Conservation (phyloP, 2,113 vertebrate genomes). For the Nothocercus nigrocapillus region DNA sequence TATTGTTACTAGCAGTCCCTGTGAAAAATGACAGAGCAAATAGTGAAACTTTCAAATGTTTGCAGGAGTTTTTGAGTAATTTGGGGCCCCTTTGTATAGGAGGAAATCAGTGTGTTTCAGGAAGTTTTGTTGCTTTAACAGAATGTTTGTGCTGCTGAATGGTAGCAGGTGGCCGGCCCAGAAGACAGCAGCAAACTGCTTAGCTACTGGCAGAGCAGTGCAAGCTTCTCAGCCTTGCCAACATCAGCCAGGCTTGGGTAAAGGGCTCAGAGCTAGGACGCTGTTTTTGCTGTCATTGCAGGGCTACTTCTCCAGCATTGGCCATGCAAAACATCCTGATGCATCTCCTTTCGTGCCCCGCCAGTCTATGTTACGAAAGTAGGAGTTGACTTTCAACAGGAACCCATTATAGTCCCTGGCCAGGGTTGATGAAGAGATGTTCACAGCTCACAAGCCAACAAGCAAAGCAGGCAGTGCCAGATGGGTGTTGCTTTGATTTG, state of each 20-base stretch:
- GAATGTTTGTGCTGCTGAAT: not conserved
- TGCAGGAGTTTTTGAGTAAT: slow-evolving; percentile 5
- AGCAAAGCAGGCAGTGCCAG: rapidly evolving
- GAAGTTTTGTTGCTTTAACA: not conserved
- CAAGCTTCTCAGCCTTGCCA: not conserved
- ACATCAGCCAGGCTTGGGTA: not conserved
- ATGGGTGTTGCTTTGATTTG: not conserved
- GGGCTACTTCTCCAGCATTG: not conserved
- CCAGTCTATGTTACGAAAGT: not conserved
- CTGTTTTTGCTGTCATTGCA: not conserved
- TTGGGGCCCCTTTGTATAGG: not conserved
- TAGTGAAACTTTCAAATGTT: not conserved
- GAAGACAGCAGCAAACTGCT: not conserved
- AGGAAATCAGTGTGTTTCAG: slow-evolving; percentile 9
- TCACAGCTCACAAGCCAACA: not conserved
- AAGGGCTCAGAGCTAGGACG: not conserved
- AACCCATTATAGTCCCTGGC: not conserved
- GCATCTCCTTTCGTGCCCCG: not conserved
- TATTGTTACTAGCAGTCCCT: not conserved
- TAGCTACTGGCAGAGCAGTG: not conserved
- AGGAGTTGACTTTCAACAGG: not conserved
- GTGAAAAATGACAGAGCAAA: not conserved
- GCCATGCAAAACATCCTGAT: not conserved
- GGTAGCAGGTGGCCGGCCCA: not conserved
- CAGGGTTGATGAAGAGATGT: not conserved